phyloP scores from a whole-genome alignment of 2,113 vertebrate species.

The Rhizomys pruinosus region DNA sequence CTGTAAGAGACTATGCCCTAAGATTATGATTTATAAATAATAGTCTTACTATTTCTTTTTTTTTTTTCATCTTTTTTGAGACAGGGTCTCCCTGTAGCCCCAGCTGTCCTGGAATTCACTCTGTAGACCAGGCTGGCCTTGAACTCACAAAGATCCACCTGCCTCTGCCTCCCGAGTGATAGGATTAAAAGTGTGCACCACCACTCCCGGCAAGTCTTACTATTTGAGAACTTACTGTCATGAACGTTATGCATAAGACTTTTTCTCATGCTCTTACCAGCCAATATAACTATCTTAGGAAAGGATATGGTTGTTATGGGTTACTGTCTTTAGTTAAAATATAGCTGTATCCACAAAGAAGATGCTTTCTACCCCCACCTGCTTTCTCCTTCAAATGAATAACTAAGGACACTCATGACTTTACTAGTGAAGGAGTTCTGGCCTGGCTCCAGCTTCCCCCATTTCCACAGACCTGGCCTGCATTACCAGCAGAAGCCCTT shows the following conservation, averaged over 20 bases:
- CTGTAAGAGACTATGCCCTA: background rate
- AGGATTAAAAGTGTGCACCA: too few species aligned
- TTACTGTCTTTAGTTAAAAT: background rate
- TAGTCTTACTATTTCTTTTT: background rate
- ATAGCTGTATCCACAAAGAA: fast-evolving
- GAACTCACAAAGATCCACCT: too few species aligned
- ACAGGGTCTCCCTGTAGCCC: too few species aligned
- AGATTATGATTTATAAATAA: background rate
- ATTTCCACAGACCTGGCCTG: background rate
- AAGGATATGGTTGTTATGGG: background rate
- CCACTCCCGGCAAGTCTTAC: too few species aligned
- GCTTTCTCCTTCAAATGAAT: background rate
- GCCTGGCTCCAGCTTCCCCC: background rate
- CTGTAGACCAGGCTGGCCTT: too few species aligned
- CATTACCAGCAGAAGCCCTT: background rate
- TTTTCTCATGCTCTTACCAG: background rate
- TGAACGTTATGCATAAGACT: background rate
- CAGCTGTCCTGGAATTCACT: too few species aligned
- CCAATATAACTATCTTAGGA: background rate
- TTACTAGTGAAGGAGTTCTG: background rate
- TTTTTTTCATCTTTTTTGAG: too few species aligned
- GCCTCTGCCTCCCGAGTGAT: too few species aligned
- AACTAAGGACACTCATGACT: background rate
- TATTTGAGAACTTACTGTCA: background rate
- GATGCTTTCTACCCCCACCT: background rate